These are phyloP conservation scores for Siderastrea radians DNA, from an alignment of 92 coral and sea anemone genomes.

Conservation along the genomic window DNA sequence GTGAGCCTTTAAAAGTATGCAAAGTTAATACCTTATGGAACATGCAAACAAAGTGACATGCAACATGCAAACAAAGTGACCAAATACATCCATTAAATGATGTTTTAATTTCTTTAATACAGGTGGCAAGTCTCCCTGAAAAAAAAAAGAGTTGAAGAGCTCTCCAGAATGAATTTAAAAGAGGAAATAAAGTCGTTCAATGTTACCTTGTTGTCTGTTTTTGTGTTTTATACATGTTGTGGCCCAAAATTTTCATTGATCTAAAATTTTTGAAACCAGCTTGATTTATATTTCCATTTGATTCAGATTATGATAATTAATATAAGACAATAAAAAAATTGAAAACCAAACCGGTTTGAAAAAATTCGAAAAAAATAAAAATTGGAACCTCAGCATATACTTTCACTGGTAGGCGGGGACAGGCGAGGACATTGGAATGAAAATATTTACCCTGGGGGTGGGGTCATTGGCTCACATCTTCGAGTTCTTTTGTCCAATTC, in stretches of 20 bases:
- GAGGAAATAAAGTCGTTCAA: background rate
- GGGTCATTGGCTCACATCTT: background rate
- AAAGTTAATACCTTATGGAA: background rate
- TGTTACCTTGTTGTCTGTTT: conserved; percentile 4
- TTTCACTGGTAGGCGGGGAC: conserved; percentile 5
- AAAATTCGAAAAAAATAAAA: background rate
- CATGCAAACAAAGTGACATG: conserved; percentile 1
- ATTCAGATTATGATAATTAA: background rate
- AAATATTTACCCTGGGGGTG: conserved; percentile 8
- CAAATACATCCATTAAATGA: conserved; percentile 30
- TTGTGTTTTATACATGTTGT: conserved; percentile 1
- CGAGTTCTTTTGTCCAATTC: conserved; percentile 5
- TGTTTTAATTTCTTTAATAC: conserved; percentile 25
- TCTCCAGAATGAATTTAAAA: background rate
- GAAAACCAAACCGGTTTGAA: background rate
- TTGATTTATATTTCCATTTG: background rate
- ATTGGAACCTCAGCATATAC: conserved; percentile 3
- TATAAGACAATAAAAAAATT: too few species aligned
- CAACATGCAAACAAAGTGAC: conserved; percentile 28
- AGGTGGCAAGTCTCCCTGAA: conserved; percentile 37
- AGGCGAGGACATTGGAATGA: conserved; percentile 8
- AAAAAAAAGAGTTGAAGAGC: background rate
- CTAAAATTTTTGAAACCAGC: background rate
- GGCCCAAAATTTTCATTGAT: background rate
- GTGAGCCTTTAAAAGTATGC: conserved; percentile 29